A percentile compares a stretch with the other conserved stretches of the same genome.
phyloP scores from a whole-genome alignment of 2,888 invertebrate species.

The Lycocerus yunnanus region DNA sequence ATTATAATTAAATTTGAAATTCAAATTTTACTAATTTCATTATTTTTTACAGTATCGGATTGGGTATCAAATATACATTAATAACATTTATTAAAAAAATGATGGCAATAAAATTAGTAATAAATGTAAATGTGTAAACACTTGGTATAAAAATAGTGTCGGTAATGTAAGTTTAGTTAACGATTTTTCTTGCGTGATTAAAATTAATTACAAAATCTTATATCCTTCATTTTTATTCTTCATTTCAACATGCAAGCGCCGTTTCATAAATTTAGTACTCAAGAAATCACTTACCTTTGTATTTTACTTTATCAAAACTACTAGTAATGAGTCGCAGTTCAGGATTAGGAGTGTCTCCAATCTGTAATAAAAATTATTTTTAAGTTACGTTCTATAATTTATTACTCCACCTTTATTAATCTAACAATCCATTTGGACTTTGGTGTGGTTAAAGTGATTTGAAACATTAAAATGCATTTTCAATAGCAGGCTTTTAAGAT shows the following conservation, averaged over 20 bases:
- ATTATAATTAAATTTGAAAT: background rate
- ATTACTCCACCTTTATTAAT: conserved; percentile 29
- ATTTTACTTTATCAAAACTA: conserved; percentile 84
- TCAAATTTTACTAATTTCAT: background rate
- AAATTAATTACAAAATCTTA: background rate
- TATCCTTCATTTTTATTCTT: background rate
- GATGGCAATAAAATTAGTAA: background rate
- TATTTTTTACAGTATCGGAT: background rate
- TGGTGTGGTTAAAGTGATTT: conserved; percentile 43
- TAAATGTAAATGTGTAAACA: background rate
- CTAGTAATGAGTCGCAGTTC: conserved; percentile 86
- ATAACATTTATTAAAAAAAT: no score
- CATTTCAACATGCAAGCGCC: conserved; percentile 15
- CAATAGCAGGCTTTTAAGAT: background rate
- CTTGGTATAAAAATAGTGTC: background rate
- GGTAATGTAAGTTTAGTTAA: background rate
- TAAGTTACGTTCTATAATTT: background rate
- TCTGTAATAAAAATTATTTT: conserved; percentile 61
- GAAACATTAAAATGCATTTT: background rate
- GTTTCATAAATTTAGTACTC: conserved; percentile 3
- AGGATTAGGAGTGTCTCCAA: conserved; percentile 84
- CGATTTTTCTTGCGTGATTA: conserved; percentile 2
- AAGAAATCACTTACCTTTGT: conserved; percentile 70
- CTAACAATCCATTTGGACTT: conserved; percentile 44
- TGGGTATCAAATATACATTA: no score